Evolutionary conservation across 1,140 invertebrate genomes (phyloP), one percentile per base, ranked within the genome.

Genomic region (Meloidogyne floridensis): DNA sequence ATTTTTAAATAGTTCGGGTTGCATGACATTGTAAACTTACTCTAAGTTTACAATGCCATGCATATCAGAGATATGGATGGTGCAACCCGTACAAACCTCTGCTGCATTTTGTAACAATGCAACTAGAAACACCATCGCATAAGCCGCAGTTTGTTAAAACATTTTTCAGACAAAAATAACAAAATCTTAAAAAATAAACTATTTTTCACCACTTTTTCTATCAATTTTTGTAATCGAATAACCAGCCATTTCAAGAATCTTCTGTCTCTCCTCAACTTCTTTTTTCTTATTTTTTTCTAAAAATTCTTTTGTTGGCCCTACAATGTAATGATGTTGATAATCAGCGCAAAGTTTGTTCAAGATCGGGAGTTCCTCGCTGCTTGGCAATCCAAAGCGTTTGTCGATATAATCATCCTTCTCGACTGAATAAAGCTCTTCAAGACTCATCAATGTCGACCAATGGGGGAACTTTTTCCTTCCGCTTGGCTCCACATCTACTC

Each of bases 401-500:
- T 88, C 87, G 42, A 88, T 88, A 72, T 87, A 87, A 54, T 85
- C 84, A 75, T 72, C 74, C 69, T 86, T 86, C 13, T 78, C 77
- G 6, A 88, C 43, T 5, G 85, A 84, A 71, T 87, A 88, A 18
- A 88, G 84, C 59, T 88, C 88, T 80, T 88, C 87, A 13, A 88
- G 70, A 43, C 80, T 82, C 87, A 88, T 88, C 9, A 88, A 75
- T 51, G 87, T 70, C 6, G 86, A 87, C 87, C 87, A 88, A 71
- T 88, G 87, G 4, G 87, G 87, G 56, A 89, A 87, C 54, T 84
- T 80, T 70, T 87, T 88, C 47, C 84, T 80, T 42, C 87, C 87
- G 32, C 82, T 83, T 13, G 85, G 85, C 5, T 86, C 83, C 80
- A 88, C 78, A 54, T 84, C 82, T 43, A 72, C 53, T 13, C 80